phyloP scores from a whole-genome alignment of 2,113 vertebrate species.

The Athene noctua region DNA sequence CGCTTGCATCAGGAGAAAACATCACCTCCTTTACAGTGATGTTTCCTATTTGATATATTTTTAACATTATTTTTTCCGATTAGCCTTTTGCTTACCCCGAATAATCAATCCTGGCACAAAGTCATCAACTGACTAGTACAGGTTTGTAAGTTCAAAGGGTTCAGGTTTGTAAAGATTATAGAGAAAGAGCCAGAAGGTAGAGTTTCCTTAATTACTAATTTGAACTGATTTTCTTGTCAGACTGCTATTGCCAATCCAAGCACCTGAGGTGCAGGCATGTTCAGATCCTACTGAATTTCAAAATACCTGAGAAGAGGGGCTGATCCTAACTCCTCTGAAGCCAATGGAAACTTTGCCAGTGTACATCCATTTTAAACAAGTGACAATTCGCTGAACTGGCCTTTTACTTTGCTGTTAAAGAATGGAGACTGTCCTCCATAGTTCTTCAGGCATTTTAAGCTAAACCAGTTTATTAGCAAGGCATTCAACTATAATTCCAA shows the following conservation, averaged over 20 bases:
- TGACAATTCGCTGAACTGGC: background rate
- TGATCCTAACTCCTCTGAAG: background rate
- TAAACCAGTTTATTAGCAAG: background rate
- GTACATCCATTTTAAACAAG: rapidly evolving
- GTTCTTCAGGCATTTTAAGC: background rate
- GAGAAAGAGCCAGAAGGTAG: background rate
- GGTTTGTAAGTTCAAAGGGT: background rate
- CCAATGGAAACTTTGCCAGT: background rate
- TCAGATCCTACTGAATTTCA: background rate
- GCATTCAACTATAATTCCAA: background rate
- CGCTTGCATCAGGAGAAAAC: background rate
- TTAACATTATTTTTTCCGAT: background rate
- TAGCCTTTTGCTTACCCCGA: background rate
- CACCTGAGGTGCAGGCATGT: background rate
- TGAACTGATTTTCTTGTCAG: background rate
- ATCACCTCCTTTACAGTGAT: background rate
- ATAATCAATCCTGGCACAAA: background rate
- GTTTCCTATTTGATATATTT: background rate
- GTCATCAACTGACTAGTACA: background rate
- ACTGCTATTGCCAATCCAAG: background rate
- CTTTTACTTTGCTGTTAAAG: background rate
- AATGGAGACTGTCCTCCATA: background rate
- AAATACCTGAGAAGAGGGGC: background rate
- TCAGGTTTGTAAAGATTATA: background rate
- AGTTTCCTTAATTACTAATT: background rate